These are phyloP conservation scores for Scylla paramamosain DNA, from an alignment of 1,140 invertebrate genomes.

Conservation along the genomic window DNA sequence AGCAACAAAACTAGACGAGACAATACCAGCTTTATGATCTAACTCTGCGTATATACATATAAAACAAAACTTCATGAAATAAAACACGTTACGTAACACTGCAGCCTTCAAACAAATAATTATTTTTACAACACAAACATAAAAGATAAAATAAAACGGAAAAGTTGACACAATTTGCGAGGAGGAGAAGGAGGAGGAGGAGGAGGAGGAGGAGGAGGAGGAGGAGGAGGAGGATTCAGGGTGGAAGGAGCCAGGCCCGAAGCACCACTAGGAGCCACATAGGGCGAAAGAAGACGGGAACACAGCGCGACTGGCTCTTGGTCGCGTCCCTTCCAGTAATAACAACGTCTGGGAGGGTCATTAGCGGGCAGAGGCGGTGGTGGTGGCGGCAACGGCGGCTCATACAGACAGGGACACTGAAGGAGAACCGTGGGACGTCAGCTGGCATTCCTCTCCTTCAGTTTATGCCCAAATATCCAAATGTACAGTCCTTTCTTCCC, in stretches of 20 bases:
- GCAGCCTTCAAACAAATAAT: neutral
- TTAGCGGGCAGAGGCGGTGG: neutral
- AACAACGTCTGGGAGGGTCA: neutral
- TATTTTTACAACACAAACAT: neutral
- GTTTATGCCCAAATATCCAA: too few species aligned
- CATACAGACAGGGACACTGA: too few species aligned
- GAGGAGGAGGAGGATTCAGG: neutral
- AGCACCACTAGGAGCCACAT: too few species aligned
- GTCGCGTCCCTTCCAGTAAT: constrained; percentile 1
- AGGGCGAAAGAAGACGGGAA: too few species aligned
- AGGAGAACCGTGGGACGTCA: too few species aligned
- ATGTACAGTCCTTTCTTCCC: too few species aligned
- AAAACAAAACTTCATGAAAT: too few species aligned
- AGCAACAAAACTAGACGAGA: too few species aligned
- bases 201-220: neutral
- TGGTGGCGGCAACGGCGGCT: neutral
- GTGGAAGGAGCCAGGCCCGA: neutral
- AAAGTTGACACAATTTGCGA: neutral
- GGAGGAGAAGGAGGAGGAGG: neutral
- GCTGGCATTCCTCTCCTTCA: too few species aligned
- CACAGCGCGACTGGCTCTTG: neutral
- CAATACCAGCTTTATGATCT: too few species aligned
- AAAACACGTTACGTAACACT: too few species aligned
- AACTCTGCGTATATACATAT: too few species aligned
- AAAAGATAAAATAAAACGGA: neutral